Conservation (phyloP, 37 sponge, comb jelly and placozoan genomes). For the Bolinopsis microptera region DNA sequence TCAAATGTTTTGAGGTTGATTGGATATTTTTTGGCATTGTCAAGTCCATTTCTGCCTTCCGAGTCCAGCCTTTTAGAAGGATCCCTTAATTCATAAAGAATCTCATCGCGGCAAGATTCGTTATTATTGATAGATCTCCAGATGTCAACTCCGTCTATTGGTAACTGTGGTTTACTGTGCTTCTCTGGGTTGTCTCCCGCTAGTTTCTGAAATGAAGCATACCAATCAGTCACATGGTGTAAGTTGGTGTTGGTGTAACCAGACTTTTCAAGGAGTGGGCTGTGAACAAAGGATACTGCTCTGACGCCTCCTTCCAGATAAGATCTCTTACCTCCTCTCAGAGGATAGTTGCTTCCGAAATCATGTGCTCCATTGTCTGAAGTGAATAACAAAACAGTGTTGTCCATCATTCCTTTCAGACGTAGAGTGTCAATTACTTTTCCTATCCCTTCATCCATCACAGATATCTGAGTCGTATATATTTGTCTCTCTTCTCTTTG, state of each 20-base stretch:
- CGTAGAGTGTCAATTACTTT: not conserved
- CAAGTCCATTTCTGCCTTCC: not conserved
- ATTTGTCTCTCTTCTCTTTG: not conserved
- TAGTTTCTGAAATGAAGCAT: not conserved
- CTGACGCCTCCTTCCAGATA: constrained; percentile 23
- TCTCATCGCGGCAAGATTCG: not conserved
- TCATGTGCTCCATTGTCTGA: not conserved
- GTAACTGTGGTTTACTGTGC: not conserved
- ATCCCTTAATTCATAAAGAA: not conserved
- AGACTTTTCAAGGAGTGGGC: not conserved
- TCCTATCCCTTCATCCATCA: not conserved
- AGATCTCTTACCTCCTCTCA: constrained; percentile 22
- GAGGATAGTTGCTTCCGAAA: not conserved
- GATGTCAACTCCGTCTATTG: not conserved
- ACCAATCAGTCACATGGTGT: constrained; percentile 56
- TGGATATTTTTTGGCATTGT: not conserved
- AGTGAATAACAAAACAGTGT: not conserved
- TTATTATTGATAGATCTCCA: not conserved
- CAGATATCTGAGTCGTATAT: not conserved
- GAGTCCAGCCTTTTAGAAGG: not conserved
- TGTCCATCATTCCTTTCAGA: not conserved
- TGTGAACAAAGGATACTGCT: not conserved
- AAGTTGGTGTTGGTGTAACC: not conserved
- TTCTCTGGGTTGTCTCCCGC: not conserved
- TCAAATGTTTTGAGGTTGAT: not conserved